These are phyloP conservation scores for Monochamus saltuarius DNA, from an alignment of 1,140 invertebrate species.

Conservation along the genomic window DNA sequence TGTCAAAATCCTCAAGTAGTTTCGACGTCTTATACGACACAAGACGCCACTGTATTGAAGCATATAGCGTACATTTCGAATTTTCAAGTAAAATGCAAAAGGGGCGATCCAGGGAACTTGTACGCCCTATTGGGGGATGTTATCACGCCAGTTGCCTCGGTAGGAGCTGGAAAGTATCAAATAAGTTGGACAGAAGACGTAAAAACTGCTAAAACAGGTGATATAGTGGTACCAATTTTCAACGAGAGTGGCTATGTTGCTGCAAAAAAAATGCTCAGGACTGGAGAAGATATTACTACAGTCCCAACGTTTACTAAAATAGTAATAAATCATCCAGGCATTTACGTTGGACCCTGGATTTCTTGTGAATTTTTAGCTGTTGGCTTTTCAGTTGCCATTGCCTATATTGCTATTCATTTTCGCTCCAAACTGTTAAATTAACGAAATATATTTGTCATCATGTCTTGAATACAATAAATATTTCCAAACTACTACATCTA, in stretches of 20 bases:
- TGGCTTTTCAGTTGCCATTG: conserved; percentile 72
- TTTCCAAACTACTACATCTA: too few species aligned
- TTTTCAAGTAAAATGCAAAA: conserved; percentile 67
- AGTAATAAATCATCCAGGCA: conserved; percentile 75
- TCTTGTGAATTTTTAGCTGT: conserved; percentile 89
- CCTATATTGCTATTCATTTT: conserved; percentile 81
- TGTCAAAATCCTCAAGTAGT: conserved; percentile 64
- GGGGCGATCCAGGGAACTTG: conserved; percentile 65
- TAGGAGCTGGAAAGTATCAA: conserved; percentile 76
- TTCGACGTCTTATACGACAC: conserved; percentile 76
- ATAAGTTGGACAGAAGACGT: conserved; percentile 89
- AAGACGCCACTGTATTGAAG: conserved; percentile 84
- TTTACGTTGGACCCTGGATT: conserved; percentile 87
- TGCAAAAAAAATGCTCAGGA: conserved; percentile 72
- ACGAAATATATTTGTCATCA: neutral
- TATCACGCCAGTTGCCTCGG: conserved; percentile 75
- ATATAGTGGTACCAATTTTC: conserved; percentile 77
- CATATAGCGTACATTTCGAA: conserved; percentile 77
- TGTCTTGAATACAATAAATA: too few species aligned
- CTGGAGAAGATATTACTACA: conserved; percentile 63
- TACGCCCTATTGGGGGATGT: conserved; percentile 82
- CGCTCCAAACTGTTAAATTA: conserved; percentile 68
- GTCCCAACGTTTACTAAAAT: conserved; percentile 76
- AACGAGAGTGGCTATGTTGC: conserved; percentile 90
- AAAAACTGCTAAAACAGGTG: conserved; percentile 74